phyloP scores from a whole-genome alignment of 2,113 vertebrate genomes.

The Mastomys natalensis region DNA sequence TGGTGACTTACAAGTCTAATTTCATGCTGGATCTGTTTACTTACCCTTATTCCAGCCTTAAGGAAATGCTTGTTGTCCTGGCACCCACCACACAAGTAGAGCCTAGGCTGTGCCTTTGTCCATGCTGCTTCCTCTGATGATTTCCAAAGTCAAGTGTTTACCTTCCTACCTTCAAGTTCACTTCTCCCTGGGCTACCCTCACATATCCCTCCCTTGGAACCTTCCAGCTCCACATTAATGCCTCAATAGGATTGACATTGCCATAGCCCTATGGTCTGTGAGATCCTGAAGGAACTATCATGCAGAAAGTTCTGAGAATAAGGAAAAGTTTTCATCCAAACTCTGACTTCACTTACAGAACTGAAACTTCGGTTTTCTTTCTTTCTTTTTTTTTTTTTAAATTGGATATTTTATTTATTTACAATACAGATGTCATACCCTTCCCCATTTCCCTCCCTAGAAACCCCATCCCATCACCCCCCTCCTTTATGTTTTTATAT shows the following conservation, averaged over 20 bases:
- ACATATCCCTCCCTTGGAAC: too few relatives aligned
- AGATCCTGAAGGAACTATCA: background rate
- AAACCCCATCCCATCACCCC: too few relatives aligned
- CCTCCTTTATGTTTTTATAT: too few relatives aligned
- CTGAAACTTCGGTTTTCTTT: background rate
- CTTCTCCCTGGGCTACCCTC: too few relatives aligned
- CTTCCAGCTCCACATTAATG: background rate
- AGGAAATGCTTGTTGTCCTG: background rate
- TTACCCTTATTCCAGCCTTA: background rate
- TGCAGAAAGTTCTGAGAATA: background rate
- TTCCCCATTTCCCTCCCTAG: too few relatives aligned
- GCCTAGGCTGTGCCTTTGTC: background rate
- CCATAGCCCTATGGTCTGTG: too few relatives aligned
- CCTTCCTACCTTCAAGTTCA: background rate
- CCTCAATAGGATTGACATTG: background rate
- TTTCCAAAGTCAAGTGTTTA: background rate
- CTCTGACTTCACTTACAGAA: background rate
- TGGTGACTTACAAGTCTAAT: background rate
- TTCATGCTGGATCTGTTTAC: background rate
- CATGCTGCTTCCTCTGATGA: background rate
- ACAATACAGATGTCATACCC: too few relatives aligned
- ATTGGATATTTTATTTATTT: too few relatives aligned
- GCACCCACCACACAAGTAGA: background rate
- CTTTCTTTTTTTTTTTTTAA: too few relatives aligned
- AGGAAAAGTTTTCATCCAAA: background rate